Evolutionary conservation across 2,888 invertebrate species (phyloP).

Genomic region (Quadriops clusia): DNA sequence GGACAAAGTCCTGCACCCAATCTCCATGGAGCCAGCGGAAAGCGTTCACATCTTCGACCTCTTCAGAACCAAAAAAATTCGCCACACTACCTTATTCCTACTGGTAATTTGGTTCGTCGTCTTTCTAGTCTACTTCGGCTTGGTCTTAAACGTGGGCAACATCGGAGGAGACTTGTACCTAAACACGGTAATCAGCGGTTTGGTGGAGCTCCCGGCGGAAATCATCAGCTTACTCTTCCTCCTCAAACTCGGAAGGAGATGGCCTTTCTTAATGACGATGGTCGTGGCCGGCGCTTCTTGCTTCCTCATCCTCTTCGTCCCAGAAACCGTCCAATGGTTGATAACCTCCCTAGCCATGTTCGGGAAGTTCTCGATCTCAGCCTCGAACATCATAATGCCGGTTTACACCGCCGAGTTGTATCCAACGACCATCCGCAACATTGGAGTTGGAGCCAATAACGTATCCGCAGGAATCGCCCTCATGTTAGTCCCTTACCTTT

Average conservation of each 20-base stretch:
- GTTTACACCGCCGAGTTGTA: constrained; percentile 69
- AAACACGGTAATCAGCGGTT: constrained; percentile 60
- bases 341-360: constrained; percentile 65
- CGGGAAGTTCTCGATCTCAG: constrained; percentile 68
- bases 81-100: constrained; percentile 57
- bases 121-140: constrained; percentile 67
- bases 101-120: constrained; percentile 67
- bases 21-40: constrained; percentile 35
- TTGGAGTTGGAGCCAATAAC: constrained; percentile 65
- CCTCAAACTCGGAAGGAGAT: constrained; percentile 59
- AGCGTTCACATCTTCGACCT: constrained; percentile 49
- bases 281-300: constrained; percentile 59
- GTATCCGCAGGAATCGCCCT: constrained; percentile 64
- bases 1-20: constrained; percentile 52
- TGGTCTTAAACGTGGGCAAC: constrained; percentile 61
- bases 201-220: constrained; percentile 69
- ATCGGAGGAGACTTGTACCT: constrained; percentile 64
- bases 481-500: constrained; percentile 66
- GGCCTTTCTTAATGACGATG: constrained; percentile 59
- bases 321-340: constrained; percentile 49
- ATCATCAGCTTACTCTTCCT: constrained; percentile 63
- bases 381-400: constrained; percentile 68
- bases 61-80: constrained; percentile 50
- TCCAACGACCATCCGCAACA: constrained; percentile 67
- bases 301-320: constrained; percentile 41